Base-by-base conservation (phyloP, 2,888 invertebrate genomes). In the Leptinotarsa peninsularis region DNA sequence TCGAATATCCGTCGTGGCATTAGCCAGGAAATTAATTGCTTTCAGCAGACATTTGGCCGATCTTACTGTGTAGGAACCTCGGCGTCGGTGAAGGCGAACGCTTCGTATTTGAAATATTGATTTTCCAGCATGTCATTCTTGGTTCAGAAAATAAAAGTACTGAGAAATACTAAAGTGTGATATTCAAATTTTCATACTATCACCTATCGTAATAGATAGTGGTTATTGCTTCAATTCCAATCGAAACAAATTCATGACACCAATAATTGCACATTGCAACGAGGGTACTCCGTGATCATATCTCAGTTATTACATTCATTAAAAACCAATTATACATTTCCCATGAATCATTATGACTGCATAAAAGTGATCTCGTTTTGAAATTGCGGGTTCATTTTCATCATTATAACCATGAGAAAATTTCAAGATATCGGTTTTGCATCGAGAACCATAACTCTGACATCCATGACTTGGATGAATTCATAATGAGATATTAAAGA, bases 271-370 rank as follows among this genome's bases (percentile, higher is more conserved):
- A 63, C 17, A 33, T 15, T 33, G 63, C 43, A 63, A 33, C 33
- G 63, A 63, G 33, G 43, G 33, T 33, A 63, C 63, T 63, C 17
- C 68, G 68, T 68, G 70, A 70, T 56, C 70, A 21, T 27, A 70
- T 56, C 70, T 70, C 43, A 15, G 58, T 70, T 56, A 70, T 70
- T 70, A 70, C 17, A 58, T 70, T 70, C 66, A 72, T 72, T 72
- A 66, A 72, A 72, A 72, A 66, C 18, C 66, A 72, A 66, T 72
- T 72, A 72, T 66, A 72, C 56, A 72, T 72, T 72, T 23, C 72
- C 58, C 58, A 56, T 66, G 72, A 67, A 72, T 67, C 72, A 67
- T 67, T 58, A 49, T 56, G 67, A 67, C 21, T 17, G 21, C 70
- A 70, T 21, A 17, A 58, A 58, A 23, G 52, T 49, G 54, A 49